Evolutionary conservation across 2,888 invertebrate species (phyloP), one percentile per base, ranked within the genome.

Genomic region (Lypha dubia): DNA sequence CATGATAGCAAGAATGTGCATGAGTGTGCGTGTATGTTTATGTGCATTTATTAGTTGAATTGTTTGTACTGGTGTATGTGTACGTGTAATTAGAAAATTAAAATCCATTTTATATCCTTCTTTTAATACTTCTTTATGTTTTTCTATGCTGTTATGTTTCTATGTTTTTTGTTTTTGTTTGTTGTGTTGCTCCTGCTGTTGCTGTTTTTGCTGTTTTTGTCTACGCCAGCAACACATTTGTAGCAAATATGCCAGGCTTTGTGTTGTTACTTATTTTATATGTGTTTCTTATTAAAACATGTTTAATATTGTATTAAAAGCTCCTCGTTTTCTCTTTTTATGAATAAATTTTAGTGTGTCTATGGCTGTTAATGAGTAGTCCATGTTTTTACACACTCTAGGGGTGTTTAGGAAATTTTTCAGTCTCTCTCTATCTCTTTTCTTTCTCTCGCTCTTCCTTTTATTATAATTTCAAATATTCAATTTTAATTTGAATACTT

Each of bases 51-150:
- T 77, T 68, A 68, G 77, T 60, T 60, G 1, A 67, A 24, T 67
- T 67, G 22, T 44, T 51, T 35, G 13, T 67, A n/a, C 7, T 70
- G 32, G 58, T 65, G 58, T 79, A 53, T 79, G 62, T 75, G 28
- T 71, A 75, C 79, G 73, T 81, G 84, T 84, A 84, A 84, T 84
- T 84, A 84, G 84, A 84, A 84, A 84, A 84, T 84, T 84, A 84
- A 84, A 84, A 84, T 84, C 77, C 77, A 77, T 73, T 84, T 81
- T 81, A 81, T 81, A 84, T 81, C 77, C 73, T 80, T 77, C 49
- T 38, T 81, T 75, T 70, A 81, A 75, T 75, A 53, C 75, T 81
- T 28, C 67, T 80, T 80, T 68, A 68, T 74, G 67, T 80, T 63
- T 46, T 49, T 49, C 46, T 73, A 53, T 32, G 22, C 17, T 5